Percentiles rank a stretch among this genome's conserved stretches.
These are phyloP conservation scores for Gnatocerus cornutus DNA, from an alignment of 2,888 invertebrate genomes.

Conservation along the genomic window DNA sequence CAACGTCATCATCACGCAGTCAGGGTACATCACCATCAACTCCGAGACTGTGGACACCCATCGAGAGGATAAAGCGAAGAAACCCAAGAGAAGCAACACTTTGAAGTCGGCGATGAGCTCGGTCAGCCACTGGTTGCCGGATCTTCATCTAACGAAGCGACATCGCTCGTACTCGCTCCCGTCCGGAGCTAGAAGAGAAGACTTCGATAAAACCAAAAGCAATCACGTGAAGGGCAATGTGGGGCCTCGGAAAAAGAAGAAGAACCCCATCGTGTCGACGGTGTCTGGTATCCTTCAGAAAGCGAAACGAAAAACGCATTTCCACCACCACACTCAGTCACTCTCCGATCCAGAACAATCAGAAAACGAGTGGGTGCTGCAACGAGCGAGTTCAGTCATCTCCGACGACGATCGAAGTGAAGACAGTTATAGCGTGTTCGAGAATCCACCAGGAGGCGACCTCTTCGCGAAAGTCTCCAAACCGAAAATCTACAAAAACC, in stretches of 20 bases:
- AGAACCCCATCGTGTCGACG: slow-evolving; percentile 86
- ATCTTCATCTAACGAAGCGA: slow-evolving; percentile 84
- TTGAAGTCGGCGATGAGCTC: slow-evolving; percentile 87
- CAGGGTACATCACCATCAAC: slow-evolving; percentile 84
- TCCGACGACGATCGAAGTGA: slow-evolving; percentile 80
- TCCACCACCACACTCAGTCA: slow-evolving; percentile 76
- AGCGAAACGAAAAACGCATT: slow-evolving; percentile 81
- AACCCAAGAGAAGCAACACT: slow-evolving; percentile 80
- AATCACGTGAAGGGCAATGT: slow-evolving; percentile 61
- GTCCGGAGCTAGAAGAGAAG: slow-evolving; percentile 78
- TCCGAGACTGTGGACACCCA: slow-evolving; percentile 72
- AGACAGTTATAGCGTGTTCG: slow-evolving; percentile 75
- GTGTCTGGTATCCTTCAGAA: slow-evolving; percentile 90
- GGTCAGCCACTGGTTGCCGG: slow-evolving; percentile 87
- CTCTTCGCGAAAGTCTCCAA: slow-evolving; percentile 78
- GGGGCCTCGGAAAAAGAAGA: slow-evolving; percentile 79
- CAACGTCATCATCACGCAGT: slow-evolving; percentile 83
- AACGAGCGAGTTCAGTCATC: slow-evolving; percentile 81
- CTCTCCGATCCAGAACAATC: slow-evolving; percentile 86
- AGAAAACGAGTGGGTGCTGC: slow-evolving; percentile 79
- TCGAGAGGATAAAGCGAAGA: slow-evolving; percentile 75
- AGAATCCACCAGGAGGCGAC: slow-evolving; percentile 76
- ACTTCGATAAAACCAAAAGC: slow-evolving; percentile 72
- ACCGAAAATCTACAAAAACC: slow-evolving; percentile 63
- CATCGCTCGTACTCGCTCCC: slow-evolving; percentile 89